Percentiles rank a stretch among this genome's conserved stretches.
Evolutionary conservation across 1,140 invertebrate species (phyloP).

Genomic region (Drosophila pachea): DNA sequence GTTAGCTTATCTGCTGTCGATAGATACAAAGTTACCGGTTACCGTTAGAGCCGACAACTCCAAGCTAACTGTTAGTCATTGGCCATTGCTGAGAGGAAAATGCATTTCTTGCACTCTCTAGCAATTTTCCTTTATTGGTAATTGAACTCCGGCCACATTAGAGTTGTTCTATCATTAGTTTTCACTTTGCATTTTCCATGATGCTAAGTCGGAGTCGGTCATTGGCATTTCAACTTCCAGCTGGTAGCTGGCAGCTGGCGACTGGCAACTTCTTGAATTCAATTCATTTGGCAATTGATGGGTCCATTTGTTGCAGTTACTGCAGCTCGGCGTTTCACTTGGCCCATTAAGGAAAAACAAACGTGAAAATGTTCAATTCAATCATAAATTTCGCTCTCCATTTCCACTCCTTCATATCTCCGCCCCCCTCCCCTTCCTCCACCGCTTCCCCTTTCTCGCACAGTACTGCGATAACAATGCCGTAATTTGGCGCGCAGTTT

Average conservation of each 20-base stretch:
- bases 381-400: conserved; percentile 51
- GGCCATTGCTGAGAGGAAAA: not conserved
- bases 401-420: not conserved
- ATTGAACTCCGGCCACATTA: conserved; percentile 19
- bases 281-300: conserved; percentile 55
- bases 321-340: conserved; percentile 45
- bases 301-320: conserved; percentile 20
- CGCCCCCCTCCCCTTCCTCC: not conserved
- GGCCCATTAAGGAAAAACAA: conserved; percentile 46
- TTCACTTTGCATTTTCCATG: conserved; percentile 34
- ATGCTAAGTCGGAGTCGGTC: conserved; percentile 1
- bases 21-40: too few relatives aligned
- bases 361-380: conserved; percentile 57
- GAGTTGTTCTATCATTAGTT: conserved; percentile 44
- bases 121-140: conserved; percentile 7
- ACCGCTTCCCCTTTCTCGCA: not conserved
- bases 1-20: too few relatives aligned
- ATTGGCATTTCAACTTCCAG: conserved; percentile 36
- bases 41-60: too few relatives aligned
- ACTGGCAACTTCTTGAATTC: conserved; percentile 43
- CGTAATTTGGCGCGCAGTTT: conserved; percentile 56
- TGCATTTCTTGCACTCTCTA: conserved; percentile 2
- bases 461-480: conserved; percentile 47
- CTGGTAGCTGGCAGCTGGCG: conserved; percentile 48
- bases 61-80: too few relatives aligned